Evolutionary conservation across 1,140 invertebrate species (phyloP), one percentile per base, ranked within the genome.

Genomic region (Drosophila leontia): DNA sequence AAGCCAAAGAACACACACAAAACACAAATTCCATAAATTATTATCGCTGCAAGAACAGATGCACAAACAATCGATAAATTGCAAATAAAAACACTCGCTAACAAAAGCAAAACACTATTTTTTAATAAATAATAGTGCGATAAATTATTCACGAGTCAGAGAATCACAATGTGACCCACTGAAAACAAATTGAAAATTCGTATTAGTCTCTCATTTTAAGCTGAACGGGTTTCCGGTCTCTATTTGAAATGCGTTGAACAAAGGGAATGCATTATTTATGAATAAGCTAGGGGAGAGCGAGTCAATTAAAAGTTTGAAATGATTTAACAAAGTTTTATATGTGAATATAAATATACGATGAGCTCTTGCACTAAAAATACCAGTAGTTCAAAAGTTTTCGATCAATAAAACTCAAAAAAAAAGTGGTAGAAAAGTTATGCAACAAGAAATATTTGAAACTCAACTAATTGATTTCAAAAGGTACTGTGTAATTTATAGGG

Each of bases 51-150:
- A 39, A 1, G 13, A 72, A 35, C 37, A 51, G 55, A 45, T 60
- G 67, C 68, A 51, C 15, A 39, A 12, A 41, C 26, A 62, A 71
- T 72, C 69, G 32, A 71, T 72, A 71, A 26, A 71, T 11, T 71
- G 35, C 29, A 71, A 34, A 44, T 42, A 68, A 32, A 53, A 50
- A 32, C 62, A 48, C 29, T 4, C 15, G 11, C 50, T 15, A 59
- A 71, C 67, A 42, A 50, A 19, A 19, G 37, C 62, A 55, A 37
- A 51, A 3, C 17, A 35, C 8, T 13, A n/a, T n/a, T 23, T 50
- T 58, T 34, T 61, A 29, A 51, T 42, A 50, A 59, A 51, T 51
- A 70, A 70, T 41, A 13, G 8, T n/a, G 9, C 26, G 29, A 48
- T 71, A 6, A 35, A 71, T 42, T 70, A 58, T 42, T 45, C 39